Conservation (phyloP, 1,140 invertebrate species). For the Trichonephila clavata region DNA sequence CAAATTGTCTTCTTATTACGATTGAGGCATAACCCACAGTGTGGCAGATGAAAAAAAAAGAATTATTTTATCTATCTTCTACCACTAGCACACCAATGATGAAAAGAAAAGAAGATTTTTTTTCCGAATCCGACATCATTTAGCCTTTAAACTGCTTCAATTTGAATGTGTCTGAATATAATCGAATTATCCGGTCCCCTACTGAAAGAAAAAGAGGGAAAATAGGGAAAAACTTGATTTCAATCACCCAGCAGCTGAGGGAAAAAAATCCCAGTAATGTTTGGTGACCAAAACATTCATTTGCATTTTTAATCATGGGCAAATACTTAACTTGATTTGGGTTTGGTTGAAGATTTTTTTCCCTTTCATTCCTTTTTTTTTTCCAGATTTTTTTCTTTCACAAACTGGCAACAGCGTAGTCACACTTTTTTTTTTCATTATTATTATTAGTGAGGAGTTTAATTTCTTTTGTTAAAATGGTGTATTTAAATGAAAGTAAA, state of each 20-base stretch:
- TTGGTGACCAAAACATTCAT: constrained; percentile 76
- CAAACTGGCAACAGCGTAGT: constrained; percentile 26
- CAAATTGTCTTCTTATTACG: constrained; percentile 69
- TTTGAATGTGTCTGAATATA: constrained; percentile 76
- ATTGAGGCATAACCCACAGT: constrained; percentile 20
- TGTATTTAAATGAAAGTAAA: constrained; percentile 55
- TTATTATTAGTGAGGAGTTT: constrained; percentile 55
- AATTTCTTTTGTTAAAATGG: constrained; percentile 75
- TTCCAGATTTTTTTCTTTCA: constrained; percentile 36
- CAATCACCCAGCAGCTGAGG: constrained; percentile 45
- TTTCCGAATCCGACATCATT: constrained; percentile 63
- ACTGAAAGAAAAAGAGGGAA: constrained; percentile 50
- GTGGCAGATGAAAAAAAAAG: constrained; percentile 22
- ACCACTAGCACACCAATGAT: constrained; percentile 3
- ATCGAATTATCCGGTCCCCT: constrained; percentile 68
- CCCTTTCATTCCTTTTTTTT: constrained; percentile 34
- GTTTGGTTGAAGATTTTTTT: constrained; percentile 68
- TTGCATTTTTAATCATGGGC: constrained; percentile 76
- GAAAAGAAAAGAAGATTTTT: constrained; percentile 43
- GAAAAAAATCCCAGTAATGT: constrained; percentile 71
- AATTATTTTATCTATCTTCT: not conserved
- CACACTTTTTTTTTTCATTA: constrained; percentile 66
- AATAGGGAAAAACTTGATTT: constrained; percentile 73
- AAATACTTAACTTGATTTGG: constrained; percentile 77
- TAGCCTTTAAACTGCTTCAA: constrained; percentile 76